Evolutionary conservation across 2,888 invertebrate species (phyloP), one percentile per base, ranked within the genome.

Genomic region (Plebejus anna): DNA sequence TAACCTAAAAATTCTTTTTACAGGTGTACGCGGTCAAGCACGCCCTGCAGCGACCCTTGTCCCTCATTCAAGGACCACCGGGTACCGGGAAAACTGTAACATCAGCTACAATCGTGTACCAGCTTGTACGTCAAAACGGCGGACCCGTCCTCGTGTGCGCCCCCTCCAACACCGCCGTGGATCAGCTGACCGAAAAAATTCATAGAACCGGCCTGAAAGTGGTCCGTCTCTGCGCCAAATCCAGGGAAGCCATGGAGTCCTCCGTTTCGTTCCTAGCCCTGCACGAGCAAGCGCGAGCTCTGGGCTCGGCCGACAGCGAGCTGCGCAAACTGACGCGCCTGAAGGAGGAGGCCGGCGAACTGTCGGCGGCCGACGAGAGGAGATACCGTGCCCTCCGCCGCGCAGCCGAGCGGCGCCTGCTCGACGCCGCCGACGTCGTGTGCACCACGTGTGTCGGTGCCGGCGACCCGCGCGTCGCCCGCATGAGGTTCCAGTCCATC

Each of bases 31-130:
- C 99, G 0, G 99, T 99, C 0, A 99, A 99, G 87, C 99, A 99
- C 86, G 99, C 99, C 0, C 95, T 99, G 2, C 99, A 99, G 87
- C 95, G 99, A 6, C 99, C 99, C 0, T 94, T 99, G 32, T 98
- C 98, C 42, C 92, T 99, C 55, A 99, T 99, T 85, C 99, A 99
- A 94, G 99, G 98, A 0, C 98, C 98, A 0, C 99, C 99, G 0
- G 98, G 98, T 75, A 99, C 99, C 0, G 99, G 99, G 5, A 99
- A 99, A 92, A 99, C 99, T 0, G 99, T 99, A 0, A 99, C 99
- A 0, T 99, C 99, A 0, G 99, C 99, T 0, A 99, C 99, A 0
- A 98, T 99, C 81, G 99, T 99, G 2, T 99, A 99, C 88, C 99
- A 99, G 87, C 94, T 99, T 77, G 98, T 98, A 0, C 97, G 98